Base-by-base conservation (phyloP, 2,888 invertebrate species). In the Allacma fusca region DNA sequence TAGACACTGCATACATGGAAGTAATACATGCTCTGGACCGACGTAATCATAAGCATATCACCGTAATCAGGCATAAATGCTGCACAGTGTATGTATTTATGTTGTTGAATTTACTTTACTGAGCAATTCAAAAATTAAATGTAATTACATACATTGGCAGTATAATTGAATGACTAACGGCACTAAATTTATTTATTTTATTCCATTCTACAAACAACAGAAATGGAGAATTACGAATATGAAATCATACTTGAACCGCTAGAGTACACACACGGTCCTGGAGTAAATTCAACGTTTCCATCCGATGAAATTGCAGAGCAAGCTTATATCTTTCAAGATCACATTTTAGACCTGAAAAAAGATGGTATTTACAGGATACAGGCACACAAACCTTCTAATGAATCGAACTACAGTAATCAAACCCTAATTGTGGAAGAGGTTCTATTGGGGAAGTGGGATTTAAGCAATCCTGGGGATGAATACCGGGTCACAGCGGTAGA, bases 341-440 rank as follows among this genome's bases (percentile, higher is more conserved):
- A 50, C 1, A 12, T 70, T 34, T 50, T 44, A 16, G 2, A 26
- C 21, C 19, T 70, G 12, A n/a, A 70, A 70, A 50, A 19, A 19
- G 70, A 50, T 50, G 70, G 70, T 2, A 70, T 70, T 26, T 70
- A 70, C 40, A 34, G 28, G 13, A 70, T 70, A n/a, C 16, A 50
- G 1, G 23, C 19, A 44, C 24, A 24, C 5, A 16, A 26, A 26
- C 50, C 44, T 24, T 24, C n/a, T 13, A 70, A 50, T 50, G 50
- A 50, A 2, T 19, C 50, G 2, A 5, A 19, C n/a, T 50, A 50
- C 19, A 16, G 16, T n/a, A 50, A n/a, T n/a, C 1, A n/a, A 19
- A n/a, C 50, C 19, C 16, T 19, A 50, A 50, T 50, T 9, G 50
- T 50, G 2, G 50, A 50, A 13, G 16, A 50, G 50, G 19, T 50